Evolutionary conservation across 92 coral and sea anemone genomes (phyloP).

Genomic region (Virgularia gustaviana): DNA sequence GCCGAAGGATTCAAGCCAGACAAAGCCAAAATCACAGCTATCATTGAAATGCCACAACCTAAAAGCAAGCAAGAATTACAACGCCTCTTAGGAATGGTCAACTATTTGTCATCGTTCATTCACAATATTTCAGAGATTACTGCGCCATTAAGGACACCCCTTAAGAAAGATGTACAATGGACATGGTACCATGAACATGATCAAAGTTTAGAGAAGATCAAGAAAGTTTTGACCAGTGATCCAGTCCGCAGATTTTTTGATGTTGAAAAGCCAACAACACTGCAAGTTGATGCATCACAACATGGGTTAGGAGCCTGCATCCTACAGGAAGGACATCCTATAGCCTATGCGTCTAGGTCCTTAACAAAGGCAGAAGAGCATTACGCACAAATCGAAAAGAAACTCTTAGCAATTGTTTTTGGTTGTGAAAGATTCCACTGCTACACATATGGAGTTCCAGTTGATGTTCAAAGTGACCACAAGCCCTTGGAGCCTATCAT

Average conservation of each 20-base stretch:
- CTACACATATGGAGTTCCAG: conserved; percentile 42
- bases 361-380: conserved; percentile 38
- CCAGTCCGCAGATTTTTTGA: conserved; percentile 53
- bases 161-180: conserved; percentile 38
- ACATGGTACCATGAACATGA: conserved; percentile 46
- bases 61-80: conserved; percentile 30
- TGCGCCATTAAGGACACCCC: conserved; percentile 28
- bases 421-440: conserved; percentile 42
- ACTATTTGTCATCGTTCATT: conserved; percentile 33
- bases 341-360: conserved; percentile 43
- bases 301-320: conserved; percentile 53
- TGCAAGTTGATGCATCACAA: conserved; percentile 61
- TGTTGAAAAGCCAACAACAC: conserved; percentile 40
- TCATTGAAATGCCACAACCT: conserved; percentile 34
- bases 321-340: conserved; percentile 58
- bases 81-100: conserved; percentile 35
- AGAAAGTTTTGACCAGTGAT: conserved; percentile 42
- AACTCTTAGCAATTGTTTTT: conserved; percentile 49
- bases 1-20: conserved; percentile 39
- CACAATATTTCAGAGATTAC: conserved; percentile 29
- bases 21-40: conserved; percentile 27
- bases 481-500: conserved; percentile 48
- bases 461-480: conserved; percentile 53
- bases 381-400: conserved; percentile 48
- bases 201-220: conserved; percentile 38